A percentile compares a stretch with the other conserved stretches of the same genome.
phyloP scores from a whole-genome alignment of 1,140 invertebrate species.

The Coptotermes formosanus region DNA sequence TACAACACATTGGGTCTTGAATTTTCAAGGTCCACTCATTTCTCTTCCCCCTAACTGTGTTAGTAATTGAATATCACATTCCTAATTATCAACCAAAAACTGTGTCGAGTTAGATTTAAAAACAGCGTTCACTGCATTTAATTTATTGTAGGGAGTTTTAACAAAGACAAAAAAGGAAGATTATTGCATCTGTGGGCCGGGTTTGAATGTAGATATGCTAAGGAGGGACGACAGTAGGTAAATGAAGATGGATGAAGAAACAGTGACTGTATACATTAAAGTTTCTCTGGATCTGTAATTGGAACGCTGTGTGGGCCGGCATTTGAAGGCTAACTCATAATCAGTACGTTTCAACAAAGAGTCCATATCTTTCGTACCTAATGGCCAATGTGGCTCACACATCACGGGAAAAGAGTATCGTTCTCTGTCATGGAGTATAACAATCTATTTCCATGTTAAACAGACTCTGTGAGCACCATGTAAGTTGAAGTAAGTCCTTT shows the following conservation, averaged over 20 bases:
- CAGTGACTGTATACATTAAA: slow-evolving; percentile 1
- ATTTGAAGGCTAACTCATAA: not conserved
- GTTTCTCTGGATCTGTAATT: not conserved
- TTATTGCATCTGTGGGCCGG: not conserved
- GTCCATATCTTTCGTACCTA: too few species aligned
- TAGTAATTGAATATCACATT: not conserved
- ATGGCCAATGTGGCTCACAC: too few species aligned
- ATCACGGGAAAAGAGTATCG: too few species aligned
- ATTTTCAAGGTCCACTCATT: not conserved
- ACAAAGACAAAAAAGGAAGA: not conserved
- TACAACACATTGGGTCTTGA: not conserved
- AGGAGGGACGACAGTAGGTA: not conserved
- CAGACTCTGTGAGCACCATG: too few species aligned
- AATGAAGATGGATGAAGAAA: not conserved
- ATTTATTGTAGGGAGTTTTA: not conserved
- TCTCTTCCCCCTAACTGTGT: not conserved
- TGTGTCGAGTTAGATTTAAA: not conserved
- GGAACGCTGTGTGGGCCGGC: not conserved
- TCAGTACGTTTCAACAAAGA: not conserved
- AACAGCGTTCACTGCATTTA: not conserved
- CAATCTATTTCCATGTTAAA: too few species aligned
- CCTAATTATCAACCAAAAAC: not conserved
- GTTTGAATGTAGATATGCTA: not conserved
- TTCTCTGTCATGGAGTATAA: too few species aligned
- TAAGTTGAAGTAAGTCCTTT: too few species aligned